Evolutionary conservation across 1,140 invertebrate genomes (phyloP), one percentile per base, ranked within the genome.

Genomic region (Meloidogyne chitwoodi): DNA sequence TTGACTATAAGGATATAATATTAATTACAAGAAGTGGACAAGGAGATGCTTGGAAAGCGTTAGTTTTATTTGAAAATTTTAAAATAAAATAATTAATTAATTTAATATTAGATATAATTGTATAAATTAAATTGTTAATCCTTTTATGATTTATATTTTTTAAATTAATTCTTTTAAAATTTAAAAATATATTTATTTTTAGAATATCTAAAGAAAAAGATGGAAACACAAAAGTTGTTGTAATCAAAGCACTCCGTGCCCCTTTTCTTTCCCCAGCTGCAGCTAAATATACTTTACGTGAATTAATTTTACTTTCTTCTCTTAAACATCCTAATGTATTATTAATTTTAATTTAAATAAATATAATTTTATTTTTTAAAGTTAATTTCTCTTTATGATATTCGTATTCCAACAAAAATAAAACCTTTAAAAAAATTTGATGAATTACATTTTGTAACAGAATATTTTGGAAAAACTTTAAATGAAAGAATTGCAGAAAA

Each of bases 401-500:
- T 73, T n/a, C 41, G 71, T 56, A 26, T 73, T 41, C 71, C 71
- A 27, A 29, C 71, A 24, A 73, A 63, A 26, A 34, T 64, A 24
- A 73, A 73, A 61, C 56, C 71, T 29, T 63, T 73, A 24, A 73
- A 73, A 31, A 73, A 73, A 29, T 73, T 73, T 64, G 71, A 73
- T 38, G 56, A 73, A 41, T 63, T 73, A 26, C 71, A 73, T 31
- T 63, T 73, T 61, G 71, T 73, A 3, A 73, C 71, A 12, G 71
- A 73, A 63, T 73, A 73, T 73, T 73, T 73, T 34, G 71, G 71
- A 41, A 73, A 64, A 73, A 73, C 61, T 31, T 63, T 73, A 34
- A 61, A 29, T 64, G 56, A 56, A 14, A 27, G 71, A 27, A 63
- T 73, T 73, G 56, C 24, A 24, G 71, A 73, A 31, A 73, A 73